A percentile compares a stretch with the other conserved stretches of the same genome.
phyloP scores from a whole-genome alignment of 1,140 invertebrate genomes.

The Nymphalis io region DNA sequence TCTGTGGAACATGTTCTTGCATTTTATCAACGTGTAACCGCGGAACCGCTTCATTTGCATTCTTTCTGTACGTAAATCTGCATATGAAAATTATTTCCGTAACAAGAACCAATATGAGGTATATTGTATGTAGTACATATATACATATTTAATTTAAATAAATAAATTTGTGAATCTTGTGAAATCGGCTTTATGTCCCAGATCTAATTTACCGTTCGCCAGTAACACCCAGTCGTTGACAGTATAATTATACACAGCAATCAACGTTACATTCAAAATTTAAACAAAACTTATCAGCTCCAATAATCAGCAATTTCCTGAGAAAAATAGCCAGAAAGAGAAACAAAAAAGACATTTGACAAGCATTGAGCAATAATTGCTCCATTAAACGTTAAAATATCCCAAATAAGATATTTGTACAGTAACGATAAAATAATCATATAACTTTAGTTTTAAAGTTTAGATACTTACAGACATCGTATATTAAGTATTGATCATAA shows the following conservation, averaged over 20 bases:
- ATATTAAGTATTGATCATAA: too few relatives aligned
- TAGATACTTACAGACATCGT: too few relatives aligned
- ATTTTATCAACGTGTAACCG: slow-evolving; percentile 11
- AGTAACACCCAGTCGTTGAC: slow-evolving; percentile 2
- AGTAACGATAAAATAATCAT: too few relatives aligned
- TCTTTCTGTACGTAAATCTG: slow-evolving; percentile 6
- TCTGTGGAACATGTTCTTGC: slow-evolving; percentile 17
- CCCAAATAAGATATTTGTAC: too few relatives aligned
- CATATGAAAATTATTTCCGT: slow-evolving; percentile 1
- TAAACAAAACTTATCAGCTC: neutral
- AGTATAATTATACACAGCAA: slow-evolving; percentile 7
- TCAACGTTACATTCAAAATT: slow-evolving; percentile 2
- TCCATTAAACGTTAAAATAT: too few relatives aligned
- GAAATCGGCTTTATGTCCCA: slow-evolving; percentile 29
- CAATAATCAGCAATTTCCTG: neutral
- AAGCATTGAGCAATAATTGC: too few relatives aligned
- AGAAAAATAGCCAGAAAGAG: neutral
- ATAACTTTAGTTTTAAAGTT: too few relatives aligned
- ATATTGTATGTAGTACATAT: too few relatives aligned
- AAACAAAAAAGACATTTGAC: too few relatives aligned
- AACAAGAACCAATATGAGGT: slow-evolving; percentile 6
- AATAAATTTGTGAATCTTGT: slow-evolving; percentile 4
- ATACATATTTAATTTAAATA: neutral
- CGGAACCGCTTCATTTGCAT: slow-evolving; percentile 11
- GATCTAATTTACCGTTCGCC: slow-evolving; percentile 29